phyloP scores from a whole-genome alignment of 1,140 invertebrate species.

The Nilaparvata lugens region DNA sequence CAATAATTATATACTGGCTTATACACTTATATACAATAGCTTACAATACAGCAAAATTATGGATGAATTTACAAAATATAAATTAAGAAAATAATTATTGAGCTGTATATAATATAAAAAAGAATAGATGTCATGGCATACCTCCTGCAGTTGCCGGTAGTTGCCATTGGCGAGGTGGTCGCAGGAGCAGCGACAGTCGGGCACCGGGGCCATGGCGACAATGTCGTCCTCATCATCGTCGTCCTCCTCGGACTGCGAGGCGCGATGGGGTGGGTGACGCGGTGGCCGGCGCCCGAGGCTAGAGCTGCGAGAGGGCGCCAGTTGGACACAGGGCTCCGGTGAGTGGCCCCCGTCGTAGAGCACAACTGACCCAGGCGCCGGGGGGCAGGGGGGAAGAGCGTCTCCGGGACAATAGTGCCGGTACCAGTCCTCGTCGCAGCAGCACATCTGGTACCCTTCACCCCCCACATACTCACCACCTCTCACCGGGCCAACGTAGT shows the following conservation, averaged over 20 bases:
- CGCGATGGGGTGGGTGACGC: not conserved
- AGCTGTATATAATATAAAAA: too few species aligned
- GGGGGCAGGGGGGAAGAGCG: slow-evolving; percentile 11
- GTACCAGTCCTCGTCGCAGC: slow-evolving; percentile 16
- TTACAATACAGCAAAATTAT: too few species aligned
- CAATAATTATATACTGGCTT: too few species aligned
- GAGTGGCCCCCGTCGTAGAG: not conserved
- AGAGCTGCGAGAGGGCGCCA: not conserved
- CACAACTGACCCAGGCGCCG: slow-evolving; percentile 1
- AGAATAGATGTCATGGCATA: too few species aligned
- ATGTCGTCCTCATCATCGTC: slow-evolving; percentile 12
- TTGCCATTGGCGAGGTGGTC: slow-evolving; percentile 15
- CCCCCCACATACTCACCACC: not conserved
- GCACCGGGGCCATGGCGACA: not conserved
- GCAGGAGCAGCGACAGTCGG: slow-evolving; percentile 11
- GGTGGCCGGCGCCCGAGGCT: not conserved
- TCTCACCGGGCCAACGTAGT: not conserved
- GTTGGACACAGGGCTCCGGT: not conserved
- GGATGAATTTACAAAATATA: too few species aligned
- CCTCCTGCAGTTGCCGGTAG: slow-evolving; percentile 14
- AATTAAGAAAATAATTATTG: too few species aligned
- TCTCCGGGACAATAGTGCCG: not conserved
- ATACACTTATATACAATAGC: too few species aligned
- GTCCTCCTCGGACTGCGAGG: slow-evolving; percentile 4
- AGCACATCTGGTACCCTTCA: slow-evolving; percentile 1